Conservation (phyloP, 2,888 invertebrate genomes). For the Pandemis heparana region DNA sequence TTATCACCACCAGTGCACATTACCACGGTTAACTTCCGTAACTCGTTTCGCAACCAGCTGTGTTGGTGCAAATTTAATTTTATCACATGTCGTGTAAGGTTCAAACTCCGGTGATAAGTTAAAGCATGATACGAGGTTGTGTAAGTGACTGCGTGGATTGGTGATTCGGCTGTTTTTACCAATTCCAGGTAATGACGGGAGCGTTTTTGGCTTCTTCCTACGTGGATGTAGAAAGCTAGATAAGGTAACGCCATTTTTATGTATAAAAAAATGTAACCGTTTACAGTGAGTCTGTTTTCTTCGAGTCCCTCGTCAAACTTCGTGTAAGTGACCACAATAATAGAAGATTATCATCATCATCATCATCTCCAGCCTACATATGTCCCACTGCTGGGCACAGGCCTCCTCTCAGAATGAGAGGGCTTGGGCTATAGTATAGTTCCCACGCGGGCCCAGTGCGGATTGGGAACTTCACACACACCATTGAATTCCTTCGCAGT, state of each 20-base stretch:
- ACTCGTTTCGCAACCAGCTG: not conserved
- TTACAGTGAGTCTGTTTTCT: too few relatives aligned
- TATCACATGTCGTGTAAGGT: not conserved
- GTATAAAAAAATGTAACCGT: too few relatives aligned
- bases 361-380: too few relatives aligned
- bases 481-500: too few relatives aligned
- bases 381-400: too few relatives aligned
- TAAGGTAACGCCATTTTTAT: not conserved
- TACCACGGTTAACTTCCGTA: conserved; percentile 5
- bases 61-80: not conserved
- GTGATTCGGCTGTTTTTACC: conserved; percentile 46
- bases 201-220: conserved; percentile 29
- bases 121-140: not conserved
- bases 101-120: not conserved
- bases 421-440: too few relatives aligned
- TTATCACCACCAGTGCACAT: conserved; percentile 54
- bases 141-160: not conserved
- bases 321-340: too few relatives aligned
- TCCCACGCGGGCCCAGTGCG: too few relatives aligned
- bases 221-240: not conserved
- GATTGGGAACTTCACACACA: too few relatives aligned
- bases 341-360: too few relatives aligned
- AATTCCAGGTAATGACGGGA: conserved; percentile 41
- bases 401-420: too few relatives aligned
- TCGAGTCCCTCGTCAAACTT: too few relatives aligned